Evolutionary conservation across 2,113 vertebrate species (phyloP).

Genomic region (Mus musculus): DNA sequence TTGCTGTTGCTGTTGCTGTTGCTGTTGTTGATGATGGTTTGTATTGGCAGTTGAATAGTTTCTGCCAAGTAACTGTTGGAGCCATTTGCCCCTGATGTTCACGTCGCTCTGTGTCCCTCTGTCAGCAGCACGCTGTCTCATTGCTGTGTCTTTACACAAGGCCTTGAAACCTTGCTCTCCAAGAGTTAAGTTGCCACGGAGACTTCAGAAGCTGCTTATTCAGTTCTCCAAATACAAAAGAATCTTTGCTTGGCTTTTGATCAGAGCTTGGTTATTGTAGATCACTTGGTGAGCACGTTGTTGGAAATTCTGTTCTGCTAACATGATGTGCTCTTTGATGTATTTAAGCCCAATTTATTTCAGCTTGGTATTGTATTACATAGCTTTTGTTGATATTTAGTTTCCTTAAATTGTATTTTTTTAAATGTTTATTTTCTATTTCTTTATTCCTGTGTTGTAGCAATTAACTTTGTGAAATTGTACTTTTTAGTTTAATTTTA

Average conservation of each 20-base stretch:
- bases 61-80: background rate
- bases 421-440: constrained; percentile 8
- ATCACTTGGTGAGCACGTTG: constrained; percentile 33
- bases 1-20: background rate
- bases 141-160: background rate
- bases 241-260: background rate
- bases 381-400: constrained; percentile 44
- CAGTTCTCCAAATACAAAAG: background rate
- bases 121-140: background rate
- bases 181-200: background rate
- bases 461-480: constrained; percentile 56
- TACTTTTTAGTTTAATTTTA: constrained; percentile 33
- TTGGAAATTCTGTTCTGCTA: constrained; percentile 28
- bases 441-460: background rate
- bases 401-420: constrained; percentile 24
- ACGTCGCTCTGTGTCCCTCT: background rate
- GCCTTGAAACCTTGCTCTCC: background rate
- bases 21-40: background rate
- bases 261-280: constrained; percentile 38
- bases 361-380: background rate
- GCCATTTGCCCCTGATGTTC: background rate
- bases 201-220: constrained; percentile 38
- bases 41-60: background rate
- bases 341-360: constrained; percentile 29
- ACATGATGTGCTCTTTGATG: background rate